Evolutionary conservation across 1,140 invertebrate genomes (phyloP), one percentile per base, ranked within the genome.

Genomic region (Apis florea): DNA sequence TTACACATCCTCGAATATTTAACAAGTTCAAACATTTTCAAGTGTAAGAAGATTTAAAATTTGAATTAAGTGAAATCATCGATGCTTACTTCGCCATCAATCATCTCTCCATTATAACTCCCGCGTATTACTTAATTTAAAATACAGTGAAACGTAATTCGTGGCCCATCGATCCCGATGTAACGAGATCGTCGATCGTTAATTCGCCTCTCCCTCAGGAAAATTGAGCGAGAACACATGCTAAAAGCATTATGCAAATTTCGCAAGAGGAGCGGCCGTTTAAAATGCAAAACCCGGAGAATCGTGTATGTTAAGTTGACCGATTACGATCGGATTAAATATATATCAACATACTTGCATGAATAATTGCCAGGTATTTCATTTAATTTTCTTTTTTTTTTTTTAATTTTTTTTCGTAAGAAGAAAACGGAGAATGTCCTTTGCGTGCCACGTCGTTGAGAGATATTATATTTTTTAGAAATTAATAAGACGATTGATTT

Each of bases 301-400:
- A 24, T 24, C 31, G 5, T 26, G n/a, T 24, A 61, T 8, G n/a
- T 19, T 61, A 61, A 61, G 21, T n/a, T 61, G 21, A 40, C n/a
- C n/a, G 58, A 61, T 61, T 61, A 61, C 58, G 58, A 59, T 11
- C n/a, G 58, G 58, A 24, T 61, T 61, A 61, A 61, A 61, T 24
- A 61, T 24, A 61, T 61, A 24, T 61, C 3, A 61, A 61, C n/a
- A 12, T n/a, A 11, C 58, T 12, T 12, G n/a, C 13, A 8, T 61
- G 58, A 61, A 61, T 24, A 13, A 61, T 61, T 61, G 12, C 58
- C 3, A 61, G n/a, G 10, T 24, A 3, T 13, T 13, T 11, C 58
- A 24, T 24, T 61, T 61, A 24, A n/a, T 12, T 12, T 11, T 11
- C 2, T 61, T 61, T 24, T 24, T 59, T 61, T 24, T n/a, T n/a